Percentiles rank a stretch among this genome's conserved stretches.
phyloP scores from a whole-genome alignment of 2,113 vertebrate species.

The Silurus meridionalis region DNA sequence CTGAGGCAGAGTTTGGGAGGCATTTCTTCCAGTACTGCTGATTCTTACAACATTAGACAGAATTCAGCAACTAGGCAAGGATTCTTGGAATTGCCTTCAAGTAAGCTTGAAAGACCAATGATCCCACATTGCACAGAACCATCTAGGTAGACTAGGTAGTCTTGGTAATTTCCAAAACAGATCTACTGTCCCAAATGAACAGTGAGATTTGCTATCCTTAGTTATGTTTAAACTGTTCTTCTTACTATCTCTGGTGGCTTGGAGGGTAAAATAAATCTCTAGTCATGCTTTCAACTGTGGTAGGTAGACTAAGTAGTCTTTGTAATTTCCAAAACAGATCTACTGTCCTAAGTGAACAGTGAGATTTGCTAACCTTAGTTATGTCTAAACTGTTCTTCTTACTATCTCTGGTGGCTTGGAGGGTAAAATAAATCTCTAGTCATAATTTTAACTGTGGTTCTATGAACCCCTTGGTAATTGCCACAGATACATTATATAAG shows the following conservation, averaged over 20 bases:
- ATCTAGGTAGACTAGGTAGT: too few species aligned
- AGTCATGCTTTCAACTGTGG: neutral
- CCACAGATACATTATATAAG: neutral
- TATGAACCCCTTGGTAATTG: neutral
- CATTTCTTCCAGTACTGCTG: neutral
- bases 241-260: too few species aligned
- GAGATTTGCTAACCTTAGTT: neutral
- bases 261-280: too few species aligned
- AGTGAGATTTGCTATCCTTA: neutral
- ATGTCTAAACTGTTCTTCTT: neutral
- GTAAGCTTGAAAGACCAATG: neutral
- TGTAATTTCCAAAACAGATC: too few species aligned
- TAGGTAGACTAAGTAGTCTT: too few species aligned
- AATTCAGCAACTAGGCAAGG: neutral
- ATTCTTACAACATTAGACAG: neutral
- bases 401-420: too few species aligned
- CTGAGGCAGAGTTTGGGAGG: neutral
- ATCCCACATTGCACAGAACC: too few species aligned
- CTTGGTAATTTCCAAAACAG: too few species aligned
- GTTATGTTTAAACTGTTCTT: neutral
- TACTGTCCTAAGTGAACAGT: too few species aligned
- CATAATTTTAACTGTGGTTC: neutral
- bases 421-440: too few species aligned
- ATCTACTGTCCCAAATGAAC: too few species aligned
- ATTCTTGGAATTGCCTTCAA: neutral